These are phyloP conservation scores for Pachyramphus minor DNA, from an alignment of 2,113 vertebrate genomes.

Conservation along the genomic window DNA sequence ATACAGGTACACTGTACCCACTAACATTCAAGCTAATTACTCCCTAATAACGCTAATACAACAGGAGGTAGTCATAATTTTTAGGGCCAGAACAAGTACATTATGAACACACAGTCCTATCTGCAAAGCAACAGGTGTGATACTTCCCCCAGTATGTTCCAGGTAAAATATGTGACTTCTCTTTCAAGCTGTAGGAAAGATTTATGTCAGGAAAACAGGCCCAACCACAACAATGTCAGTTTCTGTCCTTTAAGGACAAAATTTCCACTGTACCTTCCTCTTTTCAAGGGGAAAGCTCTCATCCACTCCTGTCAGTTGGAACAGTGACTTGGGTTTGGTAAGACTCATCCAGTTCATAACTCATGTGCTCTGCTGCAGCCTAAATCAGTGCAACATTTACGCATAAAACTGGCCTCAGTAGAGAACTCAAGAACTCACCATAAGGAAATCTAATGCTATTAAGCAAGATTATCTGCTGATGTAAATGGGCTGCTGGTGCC, in stretches of 20 bases:
- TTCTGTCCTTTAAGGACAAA: background rate
- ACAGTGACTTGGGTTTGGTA: background rate
- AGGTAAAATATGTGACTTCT: background rate
- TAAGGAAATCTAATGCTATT: background rate
- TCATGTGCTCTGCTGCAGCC: background rate
- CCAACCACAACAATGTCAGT: background rate
- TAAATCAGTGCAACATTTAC: background rate
- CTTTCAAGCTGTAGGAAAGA: background rate
- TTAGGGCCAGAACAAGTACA: background rate
- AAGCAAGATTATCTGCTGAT: background rate
- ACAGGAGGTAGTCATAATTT: background rate
- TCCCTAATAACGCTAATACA: too few relatives aligned
- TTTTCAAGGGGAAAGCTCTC: background rate
- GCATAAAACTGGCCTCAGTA: background rate
- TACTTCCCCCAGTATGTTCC: background rate
- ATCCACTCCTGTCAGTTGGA: background rate
- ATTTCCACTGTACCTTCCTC: background rate
- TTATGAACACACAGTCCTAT: fast-evolving
- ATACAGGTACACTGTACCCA: background rate
- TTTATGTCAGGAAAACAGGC: background rate
- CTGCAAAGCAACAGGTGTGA: background rate
- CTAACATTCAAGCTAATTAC: background rate
- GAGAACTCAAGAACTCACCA: background rate
- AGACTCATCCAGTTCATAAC: background rate
- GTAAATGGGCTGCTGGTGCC: background rate